phyloP scores from a whole-genome alignment of 1,140 invertebrate species.

The Papilio helenus region DNA sequence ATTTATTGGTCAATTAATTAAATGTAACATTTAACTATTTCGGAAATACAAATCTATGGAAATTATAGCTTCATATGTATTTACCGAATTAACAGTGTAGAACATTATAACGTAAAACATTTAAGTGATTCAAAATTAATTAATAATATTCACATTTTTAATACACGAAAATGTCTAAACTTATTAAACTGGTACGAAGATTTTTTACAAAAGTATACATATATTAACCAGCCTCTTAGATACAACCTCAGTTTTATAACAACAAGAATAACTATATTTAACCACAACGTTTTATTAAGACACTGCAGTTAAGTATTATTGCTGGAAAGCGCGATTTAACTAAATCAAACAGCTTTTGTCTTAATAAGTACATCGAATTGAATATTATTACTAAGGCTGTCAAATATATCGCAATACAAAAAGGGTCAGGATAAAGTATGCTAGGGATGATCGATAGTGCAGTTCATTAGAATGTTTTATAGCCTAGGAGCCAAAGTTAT shows the following conservation, averaged over 20 bases:
- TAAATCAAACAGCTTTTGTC: slow-evolving; percentile 25
- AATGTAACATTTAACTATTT: no score
- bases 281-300: slow-evolving; percentile 75
- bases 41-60: no score
- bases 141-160: neutral
- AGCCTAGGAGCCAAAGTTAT: neutral
- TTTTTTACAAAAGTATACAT: slow-evolving; percentile 45
- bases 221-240: slow-evolving; percentile 70
- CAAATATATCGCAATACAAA: slow-evolving; percentile 24
- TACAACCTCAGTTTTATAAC: slow-evolving; percentile 70
- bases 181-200: slow-evolving; percentile 48
- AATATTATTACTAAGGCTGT: slow-evolving; percentile 29
- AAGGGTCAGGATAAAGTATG: neutral
- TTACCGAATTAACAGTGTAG: no score
- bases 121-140: no score
- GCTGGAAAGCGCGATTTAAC: slow-evolving; percentile 50
- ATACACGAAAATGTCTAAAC: neutral
- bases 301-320: slow-evolving; percentile 73
- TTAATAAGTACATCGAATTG: slow-evolving; percentile 44
- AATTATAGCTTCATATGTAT: no score
- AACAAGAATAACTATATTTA: slow-evolving; percentile 63
- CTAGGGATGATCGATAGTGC: slow-evolving; percentile 1
- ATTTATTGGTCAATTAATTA: no score
- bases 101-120: no score
- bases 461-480: neutral